Percentiles rank a stretch among this genome's conserved stretches.
Evolutionary conservation across 2,113 vertebrate species (phyloP).

Genomic region (Mungos mungo): DNA sequence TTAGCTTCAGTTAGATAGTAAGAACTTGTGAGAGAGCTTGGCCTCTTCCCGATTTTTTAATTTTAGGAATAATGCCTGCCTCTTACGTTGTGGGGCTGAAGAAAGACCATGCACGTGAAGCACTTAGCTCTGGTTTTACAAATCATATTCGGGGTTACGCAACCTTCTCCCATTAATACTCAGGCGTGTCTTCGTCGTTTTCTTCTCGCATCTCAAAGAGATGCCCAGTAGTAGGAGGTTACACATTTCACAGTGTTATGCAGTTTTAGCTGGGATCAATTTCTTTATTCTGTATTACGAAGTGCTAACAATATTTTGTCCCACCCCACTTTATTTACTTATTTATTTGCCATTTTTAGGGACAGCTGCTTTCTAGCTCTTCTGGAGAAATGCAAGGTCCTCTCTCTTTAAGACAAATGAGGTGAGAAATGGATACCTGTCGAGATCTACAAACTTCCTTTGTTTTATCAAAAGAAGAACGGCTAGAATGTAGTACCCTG

Average conservation of each 20-base stretch:
- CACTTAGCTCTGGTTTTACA: background rate
- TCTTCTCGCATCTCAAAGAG: background rate
- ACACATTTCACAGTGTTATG: background rate
- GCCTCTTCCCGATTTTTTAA: background rate
- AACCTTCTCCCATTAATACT: background rate
- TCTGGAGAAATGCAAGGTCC: background rate
- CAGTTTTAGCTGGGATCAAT: background rate
- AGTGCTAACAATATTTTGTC: background rate
- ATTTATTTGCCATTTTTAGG: background rate
- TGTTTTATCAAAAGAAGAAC: background rate
- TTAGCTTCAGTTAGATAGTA: background rate
- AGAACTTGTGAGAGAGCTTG: background rate
- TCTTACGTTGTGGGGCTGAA: background rate
- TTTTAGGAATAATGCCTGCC: background rate
- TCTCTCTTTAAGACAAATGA: constrained; percentile 22
- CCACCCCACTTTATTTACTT: rapidly evolving
- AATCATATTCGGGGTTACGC: background rate
- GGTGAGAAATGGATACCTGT: background rate
- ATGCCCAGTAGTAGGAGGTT: background rate
- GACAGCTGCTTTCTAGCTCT: background rate
- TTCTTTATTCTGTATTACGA: background rate
- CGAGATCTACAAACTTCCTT: background rate
- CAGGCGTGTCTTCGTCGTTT: background rate
- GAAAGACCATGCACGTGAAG: background rate
- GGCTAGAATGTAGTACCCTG: background rate